phyloP scores from a whole-genome alignment of 2,888 invertebrate genomes.

The Phania funesta region DNA sequence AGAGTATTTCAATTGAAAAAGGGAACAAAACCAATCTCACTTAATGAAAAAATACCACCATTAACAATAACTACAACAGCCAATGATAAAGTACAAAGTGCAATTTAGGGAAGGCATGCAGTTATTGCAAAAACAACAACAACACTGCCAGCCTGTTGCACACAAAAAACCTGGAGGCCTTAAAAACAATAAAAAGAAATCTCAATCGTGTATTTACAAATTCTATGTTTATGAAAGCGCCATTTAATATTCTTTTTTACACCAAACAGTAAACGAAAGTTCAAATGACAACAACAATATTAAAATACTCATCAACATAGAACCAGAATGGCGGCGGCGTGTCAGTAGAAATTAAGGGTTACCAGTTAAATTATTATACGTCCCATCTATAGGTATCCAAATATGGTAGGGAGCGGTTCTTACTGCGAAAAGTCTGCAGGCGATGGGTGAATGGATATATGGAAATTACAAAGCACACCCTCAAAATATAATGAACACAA shows the following conservation, averaged over 20 bases:
- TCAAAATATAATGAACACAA: too few species aligned
- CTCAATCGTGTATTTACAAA: background rate
- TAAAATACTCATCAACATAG: background rate
- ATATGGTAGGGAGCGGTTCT: too few species aligned
- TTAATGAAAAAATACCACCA: background rate
- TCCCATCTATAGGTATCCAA: too few species aligned
- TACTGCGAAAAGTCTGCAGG: too few species aligned
- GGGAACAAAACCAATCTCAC: slow-evolving; percentile 51
- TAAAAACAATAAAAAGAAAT: background rate
- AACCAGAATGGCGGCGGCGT: background rate
- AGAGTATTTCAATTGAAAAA: slow-evolving; percentile 57
- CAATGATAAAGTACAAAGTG: slow-evolving; percentile 63
- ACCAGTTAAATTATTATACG: background rate
- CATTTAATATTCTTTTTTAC: slow-evolving; percentile 1
- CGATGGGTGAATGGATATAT: too few species aligned
- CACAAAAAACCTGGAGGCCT: background rate
- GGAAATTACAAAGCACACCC: too few species aligned
- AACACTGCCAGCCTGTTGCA: slow-evolving; percentile 49
- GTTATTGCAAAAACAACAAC: slow-evolving; percentile 9
- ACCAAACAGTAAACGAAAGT: background rate
- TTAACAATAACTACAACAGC: slow-evolving; percentile 34
- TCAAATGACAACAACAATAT: background rate
- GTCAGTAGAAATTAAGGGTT: background rate
- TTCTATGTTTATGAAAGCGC: slow-evolving; percentile 13
- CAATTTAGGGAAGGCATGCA: slow-evolving; percentile 56